Evolutionary conservation across 2,797 vertebrate genomes (phyloP).

Genomic region (Myiothlypis coronata): DNA sequence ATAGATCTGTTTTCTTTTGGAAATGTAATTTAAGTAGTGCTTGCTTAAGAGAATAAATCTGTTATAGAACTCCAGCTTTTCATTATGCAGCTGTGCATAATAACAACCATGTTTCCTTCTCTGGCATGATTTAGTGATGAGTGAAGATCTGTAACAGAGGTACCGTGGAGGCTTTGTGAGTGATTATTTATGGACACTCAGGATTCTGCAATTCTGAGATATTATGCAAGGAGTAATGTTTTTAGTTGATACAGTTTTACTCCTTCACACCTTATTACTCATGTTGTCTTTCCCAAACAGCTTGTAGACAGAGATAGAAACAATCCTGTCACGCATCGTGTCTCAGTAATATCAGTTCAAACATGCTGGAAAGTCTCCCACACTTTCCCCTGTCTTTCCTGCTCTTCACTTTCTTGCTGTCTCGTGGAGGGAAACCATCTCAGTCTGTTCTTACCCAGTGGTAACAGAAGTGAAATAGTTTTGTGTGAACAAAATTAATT

Average conservation of each 20-base stretch:
- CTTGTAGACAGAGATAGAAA: neutral
- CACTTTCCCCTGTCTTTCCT: neutral
- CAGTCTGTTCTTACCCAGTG: neutral
- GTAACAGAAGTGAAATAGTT: neutral
- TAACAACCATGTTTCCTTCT: neutral
- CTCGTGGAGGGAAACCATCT: neutral
- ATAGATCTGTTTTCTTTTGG: neutral
- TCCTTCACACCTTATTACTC: neutral
- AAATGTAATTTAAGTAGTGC: neutral
- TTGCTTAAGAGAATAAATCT: neutral
- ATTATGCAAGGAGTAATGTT: neutral
- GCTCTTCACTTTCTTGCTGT: neutral
- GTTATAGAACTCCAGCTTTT: neutral
- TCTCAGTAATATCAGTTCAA: neutral
- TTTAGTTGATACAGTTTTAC: neutral
- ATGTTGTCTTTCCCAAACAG: neutral
- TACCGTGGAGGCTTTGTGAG: neutral
- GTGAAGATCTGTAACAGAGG: neutral
- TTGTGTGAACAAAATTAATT: neutral
- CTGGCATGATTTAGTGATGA: neutral
- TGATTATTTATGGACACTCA: neutral
- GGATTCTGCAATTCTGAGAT: neutral
- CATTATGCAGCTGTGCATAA: neutral
- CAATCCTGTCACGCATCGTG: rapidly evolving
- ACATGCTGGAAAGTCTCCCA: neutral